Conservation (phyloP, 2,888 invertebrate species). For the Nycteola revayana region DNA sequence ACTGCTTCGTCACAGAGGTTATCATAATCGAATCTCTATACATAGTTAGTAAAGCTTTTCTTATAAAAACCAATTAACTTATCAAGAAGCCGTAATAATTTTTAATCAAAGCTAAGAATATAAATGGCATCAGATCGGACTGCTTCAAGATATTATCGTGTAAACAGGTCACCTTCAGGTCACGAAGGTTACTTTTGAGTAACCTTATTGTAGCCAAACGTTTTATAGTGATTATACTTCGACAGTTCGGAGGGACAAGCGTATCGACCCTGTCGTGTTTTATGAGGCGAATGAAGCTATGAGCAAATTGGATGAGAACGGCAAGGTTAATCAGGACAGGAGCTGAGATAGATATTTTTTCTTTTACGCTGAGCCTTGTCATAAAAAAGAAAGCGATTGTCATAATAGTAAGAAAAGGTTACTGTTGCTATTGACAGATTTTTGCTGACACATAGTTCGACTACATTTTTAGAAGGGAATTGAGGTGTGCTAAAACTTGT, state of each 20-base stretch:
- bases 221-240: constrained; percentile 5
- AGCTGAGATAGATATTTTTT: background rate
- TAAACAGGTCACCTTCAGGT: constrained; percentile 26
- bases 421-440: no score
- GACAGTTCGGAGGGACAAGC: background rate
- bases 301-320: background rate
- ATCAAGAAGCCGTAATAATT: constrained; percentile 15
- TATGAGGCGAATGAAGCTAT: background rate
- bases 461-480: no score
- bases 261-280: background rate
- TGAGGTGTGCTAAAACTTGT: no score
- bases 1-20: no score
- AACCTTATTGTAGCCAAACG: constrained; percentile 2
- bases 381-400: background rate
- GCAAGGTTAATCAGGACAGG: background rate
- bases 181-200: constrained; percentile 9
- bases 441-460: no score
- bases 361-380: background rate
- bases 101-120: constrained; percentile 25
- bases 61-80: no score
- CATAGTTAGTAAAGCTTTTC: no score
- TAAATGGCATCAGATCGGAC: constrained; percentile 7
- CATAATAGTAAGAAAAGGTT: no score
- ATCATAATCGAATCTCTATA: no score
- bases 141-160: constrained; percentile 9